phyloP scores from a whole-genome alignment of 2,797 vertebrate species.

The Babyrousa celebensis region DNA sequence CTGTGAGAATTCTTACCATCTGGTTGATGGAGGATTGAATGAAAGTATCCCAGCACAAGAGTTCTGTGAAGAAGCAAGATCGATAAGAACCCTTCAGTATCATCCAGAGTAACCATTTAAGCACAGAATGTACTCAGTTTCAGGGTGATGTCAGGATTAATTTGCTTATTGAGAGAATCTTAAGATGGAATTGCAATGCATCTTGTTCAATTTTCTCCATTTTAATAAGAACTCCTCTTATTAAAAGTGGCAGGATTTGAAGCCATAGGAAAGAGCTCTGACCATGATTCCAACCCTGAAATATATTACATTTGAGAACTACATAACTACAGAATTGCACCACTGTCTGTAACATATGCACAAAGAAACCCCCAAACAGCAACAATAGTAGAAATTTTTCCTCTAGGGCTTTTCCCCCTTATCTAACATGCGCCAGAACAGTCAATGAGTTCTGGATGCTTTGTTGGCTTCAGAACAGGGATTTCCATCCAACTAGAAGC shows the following conservation, averaged over 20 bases:
- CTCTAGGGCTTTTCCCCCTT: neutral
- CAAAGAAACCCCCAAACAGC: neutral
- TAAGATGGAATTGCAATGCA: conserved; percentile 18
- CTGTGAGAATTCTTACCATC: conserved; percentile 47
- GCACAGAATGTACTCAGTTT: conserved; percentile 27
- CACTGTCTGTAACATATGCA: neutral
- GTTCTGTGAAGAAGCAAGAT: conserved; percentile 27
- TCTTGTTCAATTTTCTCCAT: conserved; percentile 45
- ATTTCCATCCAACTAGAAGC: conserved; percentile 67
- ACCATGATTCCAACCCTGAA: conserved; percentile 11
- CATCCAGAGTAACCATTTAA: neutral
- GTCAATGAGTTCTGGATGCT: conserved; percentile 54
- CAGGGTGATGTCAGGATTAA: conserved; percentile 19
- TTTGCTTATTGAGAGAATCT: conserved; percentile 29
- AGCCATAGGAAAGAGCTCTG: conserved; percentile 33
- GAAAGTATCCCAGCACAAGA: neutral
- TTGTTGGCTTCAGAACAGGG: conserved; percentile 65
- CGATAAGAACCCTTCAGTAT: neutral
- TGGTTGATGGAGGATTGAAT: conserved; percentile 14
- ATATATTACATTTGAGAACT: conserved; percentile 3
- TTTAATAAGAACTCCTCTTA: conserved; percentile 42
- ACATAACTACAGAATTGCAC: neutral
- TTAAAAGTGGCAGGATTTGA: conserved; percentile 5
- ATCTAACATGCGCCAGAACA: conserved; percentile 31
- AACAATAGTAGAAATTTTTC: conserved; percentile 25